Conservation (phyloP, 2,797 vertebrate species). For the Girardinus metallicus region DNA sequence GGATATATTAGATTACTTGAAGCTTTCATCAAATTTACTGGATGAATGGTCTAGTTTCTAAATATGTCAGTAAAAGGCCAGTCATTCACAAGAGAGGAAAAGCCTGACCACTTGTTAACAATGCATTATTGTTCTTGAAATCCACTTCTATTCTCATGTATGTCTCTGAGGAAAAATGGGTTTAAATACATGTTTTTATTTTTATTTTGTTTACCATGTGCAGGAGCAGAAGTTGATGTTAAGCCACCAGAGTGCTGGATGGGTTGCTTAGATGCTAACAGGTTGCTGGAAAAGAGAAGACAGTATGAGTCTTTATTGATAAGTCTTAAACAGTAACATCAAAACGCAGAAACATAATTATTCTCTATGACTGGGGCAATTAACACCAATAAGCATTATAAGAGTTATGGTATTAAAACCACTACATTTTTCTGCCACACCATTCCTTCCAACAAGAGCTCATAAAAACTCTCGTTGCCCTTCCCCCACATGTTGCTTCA, state of each 20-base stretch:
- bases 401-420: not conserved
- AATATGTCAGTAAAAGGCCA: constrained; percentile 6
- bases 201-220: constrained; percentile 67
- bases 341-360: constrained; percentile 10
- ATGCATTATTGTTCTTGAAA: not conserved
- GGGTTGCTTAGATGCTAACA: constrained; percentile 55
- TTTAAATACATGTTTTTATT: not conserved
- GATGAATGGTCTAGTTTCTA: constrained; percentile 18
- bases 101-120: not conserved
- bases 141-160: not conserved
- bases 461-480: not conserved
- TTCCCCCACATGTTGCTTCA: not conserved
- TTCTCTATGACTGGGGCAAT: not conserved
- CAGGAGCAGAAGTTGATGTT: constrained; percentile 42
- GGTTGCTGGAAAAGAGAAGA: constrained; percentile 54
- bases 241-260: constrained; percentile 48
- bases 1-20: constrained; percentile 54
- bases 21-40: constrained; percentile 40
- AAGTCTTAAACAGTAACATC: constrained; percentile 4
- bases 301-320: constrained; percentile 13
- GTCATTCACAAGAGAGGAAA: constrained; percentile 9
- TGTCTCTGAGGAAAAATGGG: constrained; percentile 5
- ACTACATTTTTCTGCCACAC: not conserved
- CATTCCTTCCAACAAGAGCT: not conserved
- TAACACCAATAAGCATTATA: not conserved